These are phyloP conservation scores for Hemicordylus capensis DNA, from an alignment of 2,113 vertebrate species.

Conservation along the genomic window DNA sequence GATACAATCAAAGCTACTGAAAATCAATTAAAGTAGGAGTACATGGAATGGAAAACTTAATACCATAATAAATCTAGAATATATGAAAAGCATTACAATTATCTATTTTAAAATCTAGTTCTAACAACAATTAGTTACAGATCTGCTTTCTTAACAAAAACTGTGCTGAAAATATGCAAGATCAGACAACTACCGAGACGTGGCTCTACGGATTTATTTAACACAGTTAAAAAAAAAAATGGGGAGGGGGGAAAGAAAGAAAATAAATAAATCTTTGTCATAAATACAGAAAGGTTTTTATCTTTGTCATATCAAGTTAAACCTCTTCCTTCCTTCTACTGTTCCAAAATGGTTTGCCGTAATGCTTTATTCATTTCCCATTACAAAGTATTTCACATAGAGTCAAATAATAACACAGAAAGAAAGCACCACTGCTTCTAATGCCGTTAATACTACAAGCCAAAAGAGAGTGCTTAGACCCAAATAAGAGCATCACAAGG, in stretches of 20 bases:
- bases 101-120: background rate
- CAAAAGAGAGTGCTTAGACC: background rate
- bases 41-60: background rate
- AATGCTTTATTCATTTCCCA: background rate
- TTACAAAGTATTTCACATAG: background rate
- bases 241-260: too few relatives aligned
- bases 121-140: background rate
- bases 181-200: background rate
- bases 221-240: background rate
- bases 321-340: background rate
- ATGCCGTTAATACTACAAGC: background rate
- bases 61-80: background rate
- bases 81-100: background rate
- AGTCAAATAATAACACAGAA: background rate
- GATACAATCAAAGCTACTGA: constrained; percentile 14
- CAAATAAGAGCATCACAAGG: background rate
- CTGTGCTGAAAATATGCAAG: background rate
- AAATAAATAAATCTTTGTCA: background rate
- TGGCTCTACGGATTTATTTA: background rate
- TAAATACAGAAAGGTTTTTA: background rate
- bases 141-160: background rate
- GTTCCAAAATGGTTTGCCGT: background rate
- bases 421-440: background rate
- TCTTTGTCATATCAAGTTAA: background rate
- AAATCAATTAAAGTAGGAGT: constrained; percentile 5